Evolutionary conservation across 2,113 vertebrate genomes (phyloP).

Genomic region (Leucoraja erinaceus): DNA sequence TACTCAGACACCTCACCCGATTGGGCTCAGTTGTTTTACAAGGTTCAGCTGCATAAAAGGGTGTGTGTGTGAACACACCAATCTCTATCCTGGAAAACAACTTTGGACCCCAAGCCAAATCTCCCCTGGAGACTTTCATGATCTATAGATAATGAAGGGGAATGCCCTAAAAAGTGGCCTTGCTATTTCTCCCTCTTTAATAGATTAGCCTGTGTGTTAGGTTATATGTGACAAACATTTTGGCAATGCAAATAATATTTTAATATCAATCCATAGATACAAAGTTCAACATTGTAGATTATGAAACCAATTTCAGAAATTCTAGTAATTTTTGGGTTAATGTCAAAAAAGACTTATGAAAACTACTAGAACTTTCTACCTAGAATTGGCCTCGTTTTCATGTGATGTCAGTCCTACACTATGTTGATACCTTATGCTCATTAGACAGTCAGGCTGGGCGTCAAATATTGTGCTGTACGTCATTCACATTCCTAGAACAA

Average conservation of each 20-base stretch:
- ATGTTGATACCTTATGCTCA: background rate
- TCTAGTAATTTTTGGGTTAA: background rate
- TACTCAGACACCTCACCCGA: background rate
- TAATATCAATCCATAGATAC: background rate
- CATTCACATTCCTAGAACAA: background rate
- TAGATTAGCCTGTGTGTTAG: background rate
- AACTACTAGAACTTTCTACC: slow-evolving; percentile 21
- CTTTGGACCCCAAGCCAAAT: background rate
- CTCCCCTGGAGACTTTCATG: background rate
- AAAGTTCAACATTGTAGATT: background rate
- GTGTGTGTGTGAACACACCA: background rate
- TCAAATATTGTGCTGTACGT: too few relatives aligned
- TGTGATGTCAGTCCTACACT: background rate
- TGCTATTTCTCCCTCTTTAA: background rate
- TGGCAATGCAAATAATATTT: background rate
- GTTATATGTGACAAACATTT: background rate
- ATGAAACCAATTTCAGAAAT: background rate
- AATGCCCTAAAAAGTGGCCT: background rate
- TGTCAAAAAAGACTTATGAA: background rate
- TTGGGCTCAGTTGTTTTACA: background rate
- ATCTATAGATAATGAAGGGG: background rate
- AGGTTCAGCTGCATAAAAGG: background rate
- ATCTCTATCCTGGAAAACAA: background rate
- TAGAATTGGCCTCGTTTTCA: background rate
- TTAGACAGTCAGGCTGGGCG: background rate